Evolutionary conservation across 2,888 invertebrate species (phyloP), one percentile per base, ranked within the genome.

Genomic region (Hybos culiciformis): DNA sequence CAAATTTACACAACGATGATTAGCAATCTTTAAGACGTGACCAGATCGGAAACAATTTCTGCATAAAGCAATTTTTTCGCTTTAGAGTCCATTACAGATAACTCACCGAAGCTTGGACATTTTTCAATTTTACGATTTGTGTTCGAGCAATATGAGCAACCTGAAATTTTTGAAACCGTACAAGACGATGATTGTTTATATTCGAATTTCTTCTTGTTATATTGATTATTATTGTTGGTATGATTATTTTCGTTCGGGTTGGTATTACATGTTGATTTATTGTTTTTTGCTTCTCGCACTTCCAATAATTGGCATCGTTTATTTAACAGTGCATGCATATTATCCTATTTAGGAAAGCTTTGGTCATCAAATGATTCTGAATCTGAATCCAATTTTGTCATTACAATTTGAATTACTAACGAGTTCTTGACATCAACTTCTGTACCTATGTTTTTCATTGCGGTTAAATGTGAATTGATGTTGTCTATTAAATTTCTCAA

Each of bases 31-130:
- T 39, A 3, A 43, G 34, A 39, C 24, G 29, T 43, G 39, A 15
- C 43, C 43, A 14, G 33, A 36, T 39, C 26, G 15, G 14, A 43
- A 36, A 14, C 43, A 43, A 39, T 39, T 43, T 19, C 34, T 36
- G 29, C 34, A 43, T 26, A 37, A 36, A n/a, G 12, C 9, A 18
- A 26, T 19, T 37, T 9, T 15, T 43, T 39, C 4, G 12, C 33
- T 33, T 43, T 9, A 23, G 36, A 20, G 8, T 7, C 29, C 4
- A 14, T 4, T 19, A 37, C 29, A 6, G 42, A 18, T 4, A 42
- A 31, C 17, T 3, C 7, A 6, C 3, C 9, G 12, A 26, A 26
- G 9, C 12, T 26, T 4, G 26, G 3, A 6, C 26, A 26, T 26
- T 26, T 26, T 12, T 26, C 9, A 26, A 26, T 26, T 12, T 26